phyloP scores from a whole-genome alignment of 2,113 vertebrate species.

The Nesoenas mayeri region DNA sequence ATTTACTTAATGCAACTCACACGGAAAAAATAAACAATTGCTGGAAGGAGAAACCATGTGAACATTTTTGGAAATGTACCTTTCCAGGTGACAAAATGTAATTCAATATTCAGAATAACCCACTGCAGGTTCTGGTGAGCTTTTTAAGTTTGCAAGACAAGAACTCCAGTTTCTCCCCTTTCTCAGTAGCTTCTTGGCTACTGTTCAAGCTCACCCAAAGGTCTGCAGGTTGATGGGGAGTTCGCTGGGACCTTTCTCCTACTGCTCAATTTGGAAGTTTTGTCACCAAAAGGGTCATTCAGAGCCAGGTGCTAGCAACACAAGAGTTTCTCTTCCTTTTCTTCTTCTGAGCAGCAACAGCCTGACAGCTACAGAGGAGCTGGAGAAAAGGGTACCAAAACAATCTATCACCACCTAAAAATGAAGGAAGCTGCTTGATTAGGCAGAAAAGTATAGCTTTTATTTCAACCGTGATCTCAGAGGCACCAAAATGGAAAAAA shows the following conservation, averaged over 20 bases:
- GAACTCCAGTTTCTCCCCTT: no score
- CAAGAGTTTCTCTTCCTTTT: neutral
- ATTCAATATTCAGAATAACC: neutral
- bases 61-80: neutral
- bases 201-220: neutral
- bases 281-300: neutral
- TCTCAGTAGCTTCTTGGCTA: neutral
- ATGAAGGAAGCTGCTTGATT: neutral
- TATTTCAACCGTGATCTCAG: neutral
- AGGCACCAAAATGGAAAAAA: neutral
- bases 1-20: neutral
- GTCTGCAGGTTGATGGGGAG: neutral
- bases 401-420: neutral
- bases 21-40: neutral
- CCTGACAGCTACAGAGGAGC: neutral
- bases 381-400: neutral
- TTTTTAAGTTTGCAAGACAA: neutral
- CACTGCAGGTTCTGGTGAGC: neutral
- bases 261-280: neutral
- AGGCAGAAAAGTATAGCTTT: neutral
- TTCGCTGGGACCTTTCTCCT: neutral
- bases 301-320: neutral
- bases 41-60: neutral
- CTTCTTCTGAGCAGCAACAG: neutral
- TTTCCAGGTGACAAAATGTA: neutral